These are phyloP conservation scores for Pedionomus torquatus DNA, from an alignment of 2,113 vertebrate species.

Conservation along the genomic window DNA sequence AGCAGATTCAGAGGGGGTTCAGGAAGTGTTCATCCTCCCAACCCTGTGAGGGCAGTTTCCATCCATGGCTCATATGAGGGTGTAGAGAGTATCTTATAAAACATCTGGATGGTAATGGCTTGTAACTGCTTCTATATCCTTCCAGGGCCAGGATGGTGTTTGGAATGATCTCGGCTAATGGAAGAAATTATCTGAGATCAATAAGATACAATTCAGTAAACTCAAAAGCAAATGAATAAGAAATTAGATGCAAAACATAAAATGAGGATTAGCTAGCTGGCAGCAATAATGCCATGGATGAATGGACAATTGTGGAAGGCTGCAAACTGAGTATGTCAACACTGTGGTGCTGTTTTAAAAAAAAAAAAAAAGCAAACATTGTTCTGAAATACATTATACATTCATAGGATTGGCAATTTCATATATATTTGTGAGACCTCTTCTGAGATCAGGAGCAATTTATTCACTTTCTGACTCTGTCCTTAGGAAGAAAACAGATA, in stretches of 20 bases:
- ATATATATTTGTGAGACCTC: background rate
- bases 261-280: background rate
- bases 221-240: background rate
- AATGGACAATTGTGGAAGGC: conserved; percentile 5
- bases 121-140: background rate
- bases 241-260: background rate
- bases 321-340: background rate
- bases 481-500: background rate
- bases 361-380: background rate
- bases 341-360: background rate
- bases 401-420: background rate
- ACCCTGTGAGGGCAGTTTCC: background rate
- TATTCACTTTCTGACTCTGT: background rate
- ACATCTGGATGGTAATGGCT: background rate
- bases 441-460: background rate
- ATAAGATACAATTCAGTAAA: background rate
- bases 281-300: background rate
- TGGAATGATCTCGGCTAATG: background rate
- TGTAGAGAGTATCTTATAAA: background rate
- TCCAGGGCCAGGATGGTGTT: background rate
- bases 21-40: background rate
- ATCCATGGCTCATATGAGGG: background rate
- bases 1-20: background rate
- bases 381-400: background rate
- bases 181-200: background rate